A percentile compares a stretch with the other conserved stretches of the same genome.
These are phyloP conservation scores for Aegithalos caudatus DNA, from an alignment of 2,113 vertebrate genomes.

Conservation along the genomic window DNA sequence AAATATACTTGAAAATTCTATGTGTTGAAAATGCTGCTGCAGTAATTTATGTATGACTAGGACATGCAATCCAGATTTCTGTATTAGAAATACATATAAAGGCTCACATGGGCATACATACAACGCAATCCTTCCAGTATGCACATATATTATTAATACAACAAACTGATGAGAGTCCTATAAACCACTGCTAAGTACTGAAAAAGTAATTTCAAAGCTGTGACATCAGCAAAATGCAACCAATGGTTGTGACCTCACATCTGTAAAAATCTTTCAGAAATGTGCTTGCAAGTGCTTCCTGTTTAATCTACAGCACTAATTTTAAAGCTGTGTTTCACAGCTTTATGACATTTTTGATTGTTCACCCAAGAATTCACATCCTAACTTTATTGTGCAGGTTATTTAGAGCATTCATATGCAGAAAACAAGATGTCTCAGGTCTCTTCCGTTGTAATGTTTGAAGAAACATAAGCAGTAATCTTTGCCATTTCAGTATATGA, in stretches of 20 bases:
- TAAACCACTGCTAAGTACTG: constrained; percentile 24
- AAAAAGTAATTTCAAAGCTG: constrained; percentile 14
- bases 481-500: neutral
- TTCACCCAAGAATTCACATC: neutral
- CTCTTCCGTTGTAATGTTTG: neutral
- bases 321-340: neutral
- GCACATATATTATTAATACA: neutral
- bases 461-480: neutral
- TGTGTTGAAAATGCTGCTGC: neutral
- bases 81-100: neutral
- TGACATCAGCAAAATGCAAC: constrained; percentile 53
- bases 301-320: neutral
- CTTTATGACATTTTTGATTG: neutral
- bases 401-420: neutral
- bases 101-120: neutral
- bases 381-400: neutral
- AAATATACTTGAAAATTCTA: neutral
- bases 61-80: neutral
- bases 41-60: neutral
- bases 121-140: neutral
- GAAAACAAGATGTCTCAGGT: neutral
- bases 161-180: neutral
- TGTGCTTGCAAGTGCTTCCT: neutral
- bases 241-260: neutral
- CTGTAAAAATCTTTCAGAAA: constrained; percentile 39